These are phyloP conservation scores for Typhlichthys eigenmanni DNA, from an alignment of 2,797 vertebrate species.

Conservation along the genomic window DNA sequence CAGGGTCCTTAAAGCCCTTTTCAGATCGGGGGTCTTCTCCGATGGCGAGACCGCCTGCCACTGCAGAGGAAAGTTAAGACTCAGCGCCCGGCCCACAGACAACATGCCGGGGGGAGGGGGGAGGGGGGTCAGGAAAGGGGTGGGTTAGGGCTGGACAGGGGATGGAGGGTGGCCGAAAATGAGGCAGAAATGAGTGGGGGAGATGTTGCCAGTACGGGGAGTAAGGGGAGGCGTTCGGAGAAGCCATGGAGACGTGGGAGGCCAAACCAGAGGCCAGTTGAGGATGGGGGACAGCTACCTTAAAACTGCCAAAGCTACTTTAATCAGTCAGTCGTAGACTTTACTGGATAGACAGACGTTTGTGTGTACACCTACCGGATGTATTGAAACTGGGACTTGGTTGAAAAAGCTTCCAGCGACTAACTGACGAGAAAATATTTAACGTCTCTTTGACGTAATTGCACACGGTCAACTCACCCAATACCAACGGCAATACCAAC, in stretches of 20 bases:
- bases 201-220: conserved; percentile 29
- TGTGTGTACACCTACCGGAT: not conserved
- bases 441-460: too few species aligned
- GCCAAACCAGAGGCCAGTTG: conserved; percentile 7
- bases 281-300: conserved; percentile 13
- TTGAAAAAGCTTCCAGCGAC: not conserved
- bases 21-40: conserved; percentile 87
- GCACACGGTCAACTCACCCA: too few species aligned
- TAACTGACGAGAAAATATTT: too few species aligned
- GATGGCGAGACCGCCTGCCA: conserved; percentile 84
- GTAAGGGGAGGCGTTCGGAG: conserved; percentile 22
- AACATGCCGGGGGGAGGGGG: conserved; percentile 59
- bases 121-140: conserved; percentile 6
- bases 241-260: conserved; percentile 20
- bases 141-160: conserved; percentile 27
- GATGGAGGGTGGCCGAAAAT: conserved; percentile 29
- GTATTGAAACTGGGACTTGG: conserved; percentile 2
- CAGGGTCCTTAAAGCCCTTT: conserved; percentile 85
- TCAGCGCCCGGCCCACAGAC: conserved; percentile 74
- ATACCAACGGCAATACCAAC: too few species aligned
- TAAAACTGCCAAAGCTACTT: conserved; percentile 7
- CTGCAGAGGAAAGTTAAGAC: conserved; percentile 83
- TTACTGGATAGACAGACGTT: too few species aligned
- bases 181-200: conserved; percentile 33
- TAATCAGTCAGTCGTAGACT: too few species aligned